Base-by-base conservation (phyloP, 1,140 invertebrate species). In the Dermatophagoides farinae region DNA sequence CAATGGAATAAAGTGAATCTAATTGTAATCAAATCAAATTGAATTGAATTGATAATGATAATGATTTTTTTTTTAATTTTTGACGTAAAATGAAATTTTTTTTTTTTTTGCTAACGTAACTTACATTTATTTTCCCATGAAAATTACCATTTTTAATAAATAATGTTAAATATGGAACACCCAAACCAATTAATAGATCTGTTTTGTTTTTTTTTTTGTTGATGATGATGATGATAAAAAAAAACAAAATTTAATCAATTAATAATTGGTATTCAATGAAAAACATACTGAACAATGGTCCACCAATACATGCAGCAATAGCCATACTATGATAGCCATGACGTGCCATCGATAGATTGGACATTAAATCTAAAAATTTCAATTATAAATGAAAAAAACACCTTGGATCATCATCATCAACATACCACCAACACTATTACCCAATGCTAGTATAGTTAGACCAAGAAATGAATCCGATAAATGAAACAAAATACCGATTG, bases 401-500 rank as follows among this genome's bases (percentile, higher is more conserved):
- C 16, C 14, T 39, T 40, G 1, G 16, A 44, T 44, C 6, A 5
- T 50, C 6, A 46, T 57, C 18, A 20, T 23, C 14, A 8, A 37
- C 31, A 37, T 43, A 62, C 61, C 61, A 47, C 79, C 78, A 54
- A 84, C 71, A 69, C 78, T 79, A 69, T 84, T 84, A 31, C 80
- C 80, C 81, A 80, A 83, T 0, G 82, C 80, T 18, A 84, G 73
- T 25, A 83, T 72, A 14, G 80, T 82, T 50, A 84, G 72, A 31
- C 82, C 82, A 18, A 84, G 71, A 69, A 82, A 79, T 44, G 77
- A 75, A 67, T 80, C 75, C 64, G 77, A 79, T 55, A 82, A 75
- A 61, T 75, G 72, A 60, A 79, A 75, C 11, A 78, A 74, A 52
- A 77, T 71, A 49, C 80, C 80, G 65, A 81, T 71, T 57, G 75